A percentile compares a stretch with the other conserved stretches of the same genome.
phyloP scores from a whole-genome alignment of 2,888 invertebrate species.

The Sarcophaga subvicina region DNA sequence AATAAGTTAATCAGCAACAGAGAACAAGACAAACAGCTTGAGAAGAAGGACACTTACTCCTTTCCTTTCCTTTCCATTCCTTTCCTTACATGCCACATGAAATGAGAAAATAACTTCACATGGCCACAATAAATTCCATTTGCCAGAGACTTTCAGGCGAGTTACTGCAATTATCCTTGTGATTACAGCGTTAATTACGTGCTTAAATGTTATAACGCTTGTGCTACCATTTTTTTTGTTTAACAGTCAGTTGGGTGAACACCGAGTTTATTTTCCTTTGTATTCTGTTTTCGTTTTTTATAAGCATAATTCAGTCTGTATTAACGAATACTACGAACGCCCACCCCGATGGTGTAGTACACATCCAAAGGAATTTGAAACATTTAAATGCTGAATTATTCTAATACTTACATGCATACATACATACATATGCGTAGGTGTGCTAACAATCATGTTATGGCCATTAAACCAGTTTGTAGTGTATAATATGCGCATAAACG shows the following conservation, averaged over 20 bases:
- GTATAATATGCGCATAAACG: slow-evolving; percentile 2
- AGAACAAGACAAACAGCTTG: slow-evolving; percentile 25
- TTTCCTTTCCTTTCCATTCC: not conserved
- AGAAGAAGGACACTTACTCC: slow-evolving; percentile 20
- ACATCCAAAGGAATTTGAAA: slow-evolving; percentile 66
- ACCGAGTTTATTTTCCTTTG: slow-evolving; percentile 10
- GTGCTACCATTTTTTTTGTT: slow-evolving; percentile 10
- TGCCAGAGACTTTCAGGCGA: not conserved
- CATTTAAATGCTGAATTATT: slow-evolving; percentile 46
- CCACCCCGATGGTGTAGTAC: no score
- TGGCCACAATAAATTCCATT: not conserved
- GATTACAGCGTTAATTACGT: slow-evolving; percentile 69
- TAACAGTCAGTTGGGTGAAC: slow-evolving; percentile 33
- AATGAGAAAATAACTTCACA: slow-evolving; percentile 8
- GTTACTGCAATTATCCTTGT: slow-evolving; percentile 28
- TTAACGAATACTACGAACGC: not conserved
- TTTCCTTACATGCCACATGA: not conserved
- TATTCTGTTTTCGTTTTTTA: not conserved
- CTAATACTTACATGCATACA: not conserved
- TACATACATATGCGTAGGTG: not conserved
- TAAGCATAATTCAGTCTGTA: not conserved
- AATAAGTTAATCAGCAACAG: slow-evolving; percentile 26
- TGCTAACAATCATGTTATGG: not conserved
- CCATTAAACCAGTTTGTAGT: not conserved
- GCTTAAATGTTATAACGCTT: slow-evolving; percentile 51